Base-by-base conservation (phyloP, 2,113 vertebrate species). In the Sinocyclocheilus anophthalmus region DNA sequence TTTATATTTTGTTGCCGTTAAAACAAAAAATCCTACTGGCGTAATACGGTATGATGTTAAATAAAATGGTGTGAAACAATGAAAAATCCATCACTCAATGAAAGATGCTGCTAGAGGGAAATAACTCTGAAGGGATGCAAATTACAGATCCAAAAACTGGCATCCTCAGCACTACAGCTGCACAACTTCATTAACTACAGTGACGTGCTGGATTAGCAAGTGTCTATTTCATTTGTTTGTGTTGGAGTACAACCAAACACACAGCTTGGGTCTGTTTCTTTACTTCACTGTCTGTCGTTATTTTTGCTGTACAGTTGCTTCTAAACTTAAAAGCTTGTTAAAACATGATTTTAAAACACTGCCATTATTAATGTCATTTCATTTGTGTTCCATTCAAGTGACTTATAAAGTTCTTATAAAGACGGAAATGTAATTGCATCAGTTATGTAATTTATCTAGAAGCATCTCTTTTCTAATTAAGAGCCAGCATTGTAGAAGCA, bases 201-300 rank as follows among this genome's bases (percentile, higher is more conserved):
- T 61, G 84, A 73, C 63, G 63, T 85, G 37, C 78, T 80, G 84
- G 76, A 85, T 72, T 65, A 70, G 50, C 26, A 85, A 61, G 63
- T 86, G 37, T 79, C 33, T 50, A 22, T 72, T 30, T 81, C 76
- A 81, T 86, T 81, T 45, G 24, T 73, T 86, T 81, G 67, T 67
- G 37, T 37, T 48, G 26, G 73, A 20, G 57, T 42, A 18, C 20
- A 81, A 86, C 33, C 50, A 73, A 79, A 81, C 12, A 67, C 37
- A 18, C 37, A 69, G 59, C 37, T 48, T 30, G 59, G 13, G 67
- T 81, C 67, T 33, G 14, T 81, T 37, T 42, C 37, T 18, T 53
- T 42, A 10, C 37, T 50, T 72, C 14, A 80, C 45, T 79, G 18
- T 39, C 33, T 78, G 59, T 42, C 4, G 61, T 65, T 75, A 37